Evolutionary conservation across 2,797 vertebrate species (phyloP), one percentile per base, ranked within the genome.

Genomic region (Mus caroli): DNA sequence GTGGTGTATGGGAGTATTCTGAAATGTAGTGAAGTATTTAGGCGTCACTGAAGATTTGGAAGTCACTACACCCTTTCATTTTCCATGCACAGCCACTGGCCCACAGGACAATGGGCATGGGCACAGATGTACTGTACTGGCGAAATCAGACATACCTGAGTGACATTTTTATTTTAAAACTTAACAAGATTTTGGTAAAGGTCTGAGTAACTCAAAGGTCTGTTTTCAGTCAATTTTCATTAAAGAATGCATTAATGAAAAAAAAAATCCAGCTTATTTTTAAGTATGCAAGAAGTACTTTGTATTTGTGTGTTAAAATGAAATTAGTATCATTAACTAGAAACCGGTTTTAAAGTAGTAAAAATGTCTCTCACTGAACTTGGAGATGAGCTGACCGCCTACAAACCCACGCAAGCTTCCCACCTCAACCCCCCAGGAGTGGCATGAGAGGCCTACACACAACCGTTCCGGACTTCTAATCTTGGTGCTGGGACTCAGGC

Each of bases 91-190:
- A 88, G 31, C 90, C n/a, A 52, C 17, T 80, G 14, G 52, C 12
- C 43, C 3, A 37, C 60, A 19, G 50, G 71, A 77, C 24, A 94
- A 14, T 56, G 20, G 34, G 80, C 28, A 3, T 69, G n/a, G 43
- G 2, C 22, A 40, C 22, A 64, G 40, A 46, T 82, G 28, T 73
- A 73, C 54, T 67, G 0, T 58, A n/a, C 56, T 69, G 83, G 22
- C 4, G 22, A 77, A 88, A 20, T 78, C 94, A 56, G 50, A 40
- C 54, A 50, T 40, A 14, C 17, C 28, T 34, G 69, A 54, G 50
- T 40, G 87, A 90, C 54, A 92, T 54, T 69, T 96, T 89, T 78
- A 82, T 40, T 91, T 58, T 85, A 11, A 88, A 88, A 94, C 85
- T 46, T 13, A 79, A 71, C 31, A 54, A 19, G 58, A 22, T 34